These are phyloP conservation scores for Diplodus sargus DNA, from an alignment of 2,797 vertebrate species.

Conservation along the genomic window DNA sequence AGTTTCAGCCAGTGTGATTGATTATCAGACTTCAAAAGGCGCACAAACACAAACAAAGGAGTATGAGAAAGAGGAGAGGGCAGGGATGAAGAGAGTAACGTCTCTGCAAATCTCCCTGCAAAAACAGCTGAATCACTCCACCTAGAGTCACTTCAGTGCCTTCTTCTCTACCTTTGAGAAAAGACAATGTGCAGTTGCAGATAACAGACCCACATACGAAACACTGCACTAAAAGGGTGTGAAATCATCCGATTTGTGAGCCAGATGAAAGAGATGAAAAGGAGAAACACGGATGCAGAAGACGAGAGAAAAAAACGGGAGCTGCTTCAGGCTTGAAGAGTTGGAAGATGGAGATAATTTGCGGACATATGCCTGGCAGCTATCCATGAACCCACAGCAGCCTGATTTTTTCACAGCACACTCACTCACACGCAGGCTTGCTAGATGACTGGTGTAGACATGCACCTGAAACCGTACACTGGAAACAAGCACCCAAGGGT, in stretches of 20 bases:
- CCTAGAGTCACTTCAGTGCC: constrained; percentile 43
- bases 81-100: constrained; percentile 20
- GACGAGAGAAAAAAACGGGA: constrained; percentile 9
- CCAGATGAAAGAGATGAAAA: constrained; percentile 34
- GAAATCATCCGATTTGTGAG: constrained; percentile 33
- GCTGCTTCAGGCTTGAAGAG: constrained; percentile 29
- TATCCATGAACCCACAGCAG: constrained; percentile 9
- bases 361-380: constrained; percentile 38
- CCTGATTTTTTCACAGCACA: constrained; percentile 20
- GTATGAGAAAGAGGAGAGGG: constrained; percentile 8
- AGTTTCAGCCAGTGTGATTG: constrained; percentile 25
- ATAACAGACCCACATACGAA: constrained; percentile 39
- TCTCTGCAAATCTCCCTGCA: constrained; percentile 12
- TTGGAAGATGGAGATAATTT: constrained; percentile 23
- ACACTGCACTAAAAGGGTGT: constrained; percentile 34
- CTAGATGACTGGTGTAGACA: constrained; percentile 14
- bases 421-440: constrained; percentile 25
- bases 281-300: constrained; percentile 18
- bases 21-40: constrained; percentile 36
- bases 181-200: constrained; percentile 36
- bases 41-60: neutral
- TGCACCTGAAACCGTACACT: constrained; percentile 26
- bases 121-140: constrained; percentile 35
- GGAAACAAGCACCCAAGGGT: constrained; percentile 39
- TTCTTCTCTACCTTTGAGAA: constrained; percentile 43